Conservation (phyloP, 2,797 vertebrate species). For the Rhyacichthys aspro region DNA sequence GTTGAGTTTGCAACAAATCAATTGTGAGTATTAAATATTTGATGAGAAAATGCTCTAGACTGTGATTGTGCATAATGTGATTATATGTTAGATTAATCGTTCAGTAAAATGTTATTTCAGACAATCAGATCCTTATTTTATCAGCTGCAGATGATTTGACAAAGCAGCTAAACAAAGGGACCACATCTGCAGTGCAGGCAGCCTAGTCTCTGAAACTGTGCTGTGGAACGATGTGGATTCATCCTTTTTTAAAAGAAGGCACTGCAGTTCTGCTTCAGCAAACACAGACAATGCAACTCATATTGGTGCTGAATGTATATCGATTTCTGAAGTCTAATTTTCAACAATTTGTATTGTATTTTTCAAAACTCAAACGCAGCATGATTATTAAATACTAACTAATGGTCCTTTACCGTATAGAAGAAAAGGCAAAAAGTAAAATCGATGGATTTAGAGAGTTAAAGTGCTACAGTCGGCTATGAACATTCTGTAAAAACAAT, state of each 20-base stretch:
- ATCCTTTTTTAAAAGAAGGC: background rate
- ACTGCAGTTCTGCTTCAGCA: constrained; percentile 6
- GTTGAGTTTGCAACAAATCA: background rate
- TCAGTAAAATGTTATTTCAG: background rate
- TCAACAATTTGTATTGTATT: too few relatives aligned
- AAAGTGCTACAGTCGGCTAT: too few relatives aligned
- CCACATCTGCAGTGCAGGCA: constrained; percentile 7
- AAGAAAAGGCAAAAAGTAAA: constrained; percentile 1
- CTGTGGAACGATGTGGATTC: background rate
- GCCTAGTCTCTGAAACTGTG: background rate
- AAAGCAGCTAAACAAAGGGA: background rate
- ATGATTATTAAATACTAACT: background rate
- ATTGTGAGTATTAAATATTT: background rate
- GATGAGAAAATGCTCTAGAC: background rate
- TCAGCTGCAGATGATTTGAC: constrained; percentile 4
- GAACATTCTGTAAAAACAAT: background rate
- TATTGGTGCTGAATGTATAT: constrained; percentile 2
- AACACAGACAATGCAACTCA: constrained; percentile 6
- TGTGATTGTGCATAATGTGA: background rate
- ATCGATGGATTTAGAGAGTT: background rate
- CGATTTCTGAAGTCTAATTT: background rate
- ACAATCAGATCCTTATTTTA: background rate
- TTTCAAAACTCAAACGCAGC: background rate
- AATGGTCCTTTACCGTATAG: background rate
- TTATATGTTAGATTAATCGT: background rate